Percentiles rank a stretch among this genome's conserved stretches.
phyloP scores from a whole-genome alignment of 2,888 invertebrate species.

The Phragmatobia fuliginosa region DNA sequence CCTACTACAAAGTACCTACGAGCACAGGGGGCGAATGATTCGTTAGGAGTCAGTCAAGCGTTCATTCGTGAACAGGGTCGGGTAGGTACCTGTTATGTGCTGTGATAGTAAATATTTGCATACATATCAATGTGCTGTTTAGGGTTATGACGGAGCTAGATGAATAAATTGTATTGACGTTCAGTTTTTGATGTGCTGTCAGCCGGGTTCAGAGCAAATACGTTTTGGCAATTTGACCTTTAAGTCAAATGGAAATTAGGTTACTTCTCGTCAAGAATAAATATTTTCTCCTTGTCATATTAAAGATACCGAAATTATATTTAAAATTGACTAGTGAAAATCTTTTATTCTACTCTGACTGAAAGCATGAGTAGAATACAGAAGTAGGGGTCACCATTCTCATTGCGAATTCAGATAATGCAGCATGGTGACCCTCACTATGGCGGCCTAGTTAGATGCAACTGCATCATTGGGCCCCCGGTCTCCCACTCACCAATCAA shows the following conservation, averaged over 20 bases:
- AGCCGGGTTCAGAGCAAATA: slow-evolving; percentile 23
- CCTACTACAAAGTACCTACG: slow-evolving; percentile 51
- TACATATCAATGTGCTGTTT: slow-evolving; percentile 76
- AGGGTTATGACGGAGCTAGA: slow-evolving; percentile 53
- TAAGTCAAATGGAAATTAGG: slow-evolving; percentile 1
- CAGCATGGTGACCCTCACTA: too few species aligned
- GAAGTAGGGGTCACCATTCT: too few species aligned
- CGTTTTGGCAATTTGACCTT: slow-evolving; percentile 17
- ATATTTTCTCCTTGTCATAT: background rate
- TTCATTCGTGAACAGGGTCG: slow-evolving; percentile 81
- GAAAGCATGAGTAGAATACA: too few species aligned
- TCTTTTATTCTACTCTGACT: too few species aligned
- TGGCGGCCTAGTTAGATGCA: too few species aligned
- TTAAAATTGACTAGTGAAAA: background rate
- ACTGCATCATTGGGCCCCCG: too few species aligned
- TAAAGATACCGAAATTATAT: too few species aligned
- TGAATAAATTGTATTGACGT: slow-evolving; percentile 50
- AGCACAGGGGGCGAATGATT: slow-evolving; percentile 69
- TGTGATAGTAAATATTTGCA: slow-evolving; percentile 83
- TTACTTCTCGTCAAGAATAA: background rate
- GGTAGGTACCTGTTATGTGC: slow-evolving; percentile 78
- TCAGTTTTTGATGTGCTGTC: slow-evolving; percentile 40
- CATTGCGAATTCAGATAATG: too few species aligned
- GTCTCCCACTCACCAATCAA: too few species aligned
- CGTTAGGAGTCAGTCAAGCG: slow-evolving; percentile 82